These are phyloP conservation scores for Drosophila maculinotata DNA, from an alignment of 2,888 invertebrate species.

Conservation along the genomic window DNA sequence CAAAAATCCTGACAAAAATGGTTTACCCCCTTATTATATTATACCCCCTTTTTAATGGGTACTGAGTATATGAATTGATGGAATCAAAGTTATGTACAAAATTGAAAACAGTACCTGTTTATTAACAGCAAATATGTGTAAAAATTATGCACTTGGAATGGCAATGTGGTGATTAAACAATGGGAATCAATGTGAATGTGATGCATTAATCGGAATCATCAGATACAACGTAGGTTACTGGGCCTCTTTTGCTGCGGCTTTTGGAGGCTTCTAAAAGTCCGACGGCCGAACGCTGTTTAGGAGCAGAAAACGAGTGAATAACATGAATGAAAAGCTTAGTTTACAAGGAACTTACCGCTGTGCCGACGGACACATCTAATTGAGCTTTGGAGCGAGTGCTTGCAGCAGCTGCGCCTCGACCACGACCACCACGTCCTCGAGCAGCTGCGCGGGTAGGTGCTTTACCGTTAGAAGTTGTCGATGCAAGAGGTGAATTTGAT, in stretches of 20 bases:
- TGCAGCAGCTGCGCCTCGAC: conserved; percentile 48
- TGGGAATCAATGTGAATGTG: too few species aligned
- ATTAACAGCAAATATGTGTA: neutral
- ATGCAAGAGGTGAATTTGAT: neutral
- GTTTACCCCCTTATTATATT: too few species aligned
- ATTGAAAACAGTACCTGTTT: neutral
- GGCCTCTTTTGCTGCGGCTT: conserved; percentile 23
- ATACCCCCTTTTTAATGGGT: too few species aligned
- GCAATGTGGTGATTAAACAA: neutral
- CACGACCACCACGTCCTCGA: conserved; percentile 59
- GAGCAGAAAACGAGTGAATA: neutral
- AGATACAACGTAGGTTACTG: conserved; percentile 36
- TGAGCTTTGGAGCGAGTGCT: conserved; percentile 50
- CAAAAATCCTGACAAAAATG: too few species aligned
- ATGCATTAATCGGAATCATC: conserved; percentile 67
- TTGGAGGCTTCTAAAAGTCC: conserved; percentile 32
- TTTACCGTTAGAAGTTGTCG: conserved; percentile 10
- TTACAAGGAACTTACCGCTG: conserved; percentile 30
- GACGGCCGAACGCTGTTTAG: conserved; percentile 34
- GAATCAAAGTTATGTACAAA: too few species aligned
- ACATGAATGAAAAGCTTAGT: neutral
- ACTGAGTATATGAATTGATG: too few species aligned
- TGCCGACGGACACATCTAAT: conserved; percentile 65
- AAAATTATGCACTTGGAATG: conserved; percentile 7
- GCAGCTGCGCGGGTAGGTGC: conserved; percentile 43